phyloP scores from a whole-genome alignment of 2,888 invertebrate genomes.

The Himalopsyche anomala region DNA sequence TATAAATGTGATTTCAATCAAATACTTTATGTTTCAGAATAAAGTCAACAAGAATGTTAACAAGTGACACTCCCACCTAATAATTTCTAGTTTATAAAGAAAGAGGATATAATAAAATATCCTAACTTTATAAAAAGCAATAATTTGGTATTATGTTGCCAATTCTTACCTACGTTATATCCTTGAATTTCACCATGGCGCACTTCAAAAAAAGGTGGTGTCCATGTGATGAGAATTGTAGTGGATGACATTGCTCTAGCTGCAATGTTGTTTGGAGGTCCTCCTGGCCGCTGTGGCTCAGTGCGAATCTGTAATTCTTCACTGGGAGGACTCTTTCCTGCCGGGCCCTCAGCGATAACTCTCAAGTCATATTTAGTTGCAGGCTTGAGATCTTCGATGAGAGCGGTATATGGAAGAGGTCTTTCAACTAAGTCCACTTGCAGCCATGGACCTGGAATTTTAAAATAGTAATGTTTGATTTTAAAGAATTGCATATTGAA shows the following conservation, averaged over 20 bases:
- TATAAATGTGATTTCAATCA: no score
- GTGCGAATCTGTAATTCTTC: conserved; percentile 80
- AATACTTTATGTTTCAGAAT: no score
- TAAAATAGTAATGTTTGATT: neutral
- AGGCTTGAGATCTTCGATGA: conserved; percentile 83
- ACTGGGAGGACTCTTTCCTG: conserved; percentile 83
- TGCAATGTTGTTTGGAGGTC: neutral
- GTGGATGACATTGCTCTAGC: conserved; percentile 77
- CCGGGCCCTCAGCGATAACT: conserved; percentile 85
- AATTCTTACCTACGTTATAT: conserved; percentile 82
- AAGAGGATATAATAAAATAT: no score
- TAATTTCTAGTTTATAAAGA: no score
- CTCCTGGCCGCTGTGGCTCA: conserved; percentile 69
- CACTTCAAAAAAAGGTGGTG: conserved; percentile 82
- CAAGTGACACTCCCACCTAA: no score
- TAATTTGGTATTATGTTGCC: no score
- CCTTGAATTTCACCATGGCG: conserved; percentile 87
- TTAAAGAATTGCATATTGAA: no score
- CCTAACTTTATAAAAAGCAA: no score
- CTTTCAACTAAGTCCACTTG: conserved; percentile 81
- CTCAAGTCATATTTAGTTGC: conserved; percentile 84
- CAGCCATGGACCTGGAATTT: conserved; percentile 74
- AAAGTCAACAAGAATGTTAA: no score
- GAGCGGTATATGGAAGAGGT: conserved; percentile 79
- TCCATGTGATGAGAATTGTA: conserved; percentile 84